Percentiles rank a stretch among this genome's conserved stretches.
phyloP scores from a whole-genome alignment of 2,888 invertebrate species.

The Kryphioiulus occultus region DNA sequence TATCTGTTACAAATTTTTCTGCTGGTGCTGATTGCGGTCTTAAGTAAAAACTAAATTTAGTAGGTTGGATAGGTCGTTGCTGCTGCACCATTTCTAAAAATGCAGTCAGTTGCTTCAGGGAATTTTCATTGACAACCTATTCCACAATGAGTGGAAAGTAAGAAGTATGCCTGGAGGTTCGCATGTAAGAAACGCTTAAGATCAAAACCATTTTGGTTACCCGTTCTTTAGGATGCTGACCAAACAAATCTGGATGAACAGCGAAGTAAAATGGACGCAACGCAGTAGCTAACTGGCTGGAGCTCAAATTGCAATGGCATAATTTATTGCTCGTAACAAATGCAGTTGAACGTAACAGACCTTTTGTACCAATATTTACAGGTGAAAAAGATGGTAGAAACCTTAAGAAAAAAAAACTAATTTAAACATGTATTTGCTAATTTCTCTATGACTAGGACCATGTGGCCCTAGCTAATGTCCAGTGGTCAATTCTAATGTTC shows the following conservation, averaged over 20 bases:
- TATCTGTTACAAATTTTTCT: not conserved
- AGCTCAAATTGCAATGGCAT: slow-evolving; percentile 66
- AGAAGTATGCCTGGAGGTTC: not conserved
- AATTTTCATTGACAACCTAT: slow-evolving; percentile 87
- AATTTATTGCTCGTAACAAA: not conserved
- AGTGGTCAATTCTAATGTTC: too few species aligned
- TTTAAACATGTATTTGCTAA: not conserved
- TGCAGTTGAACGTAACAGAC: not conserved
- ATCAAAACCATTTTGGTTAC: slow-evolving; percentile 65
- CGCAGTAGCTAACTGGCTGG: slow-evolving; percentile 87
- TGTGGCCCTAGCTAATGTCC: too few species aligned
- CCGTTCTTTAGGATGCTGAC: slow-evolving; percentile 86
- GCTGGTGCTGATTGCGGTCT: slow-evolving; percentile 61
- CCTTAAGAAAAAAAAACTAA: not conserved
- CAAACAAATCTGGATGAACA: slow-evolving; percentile 95
- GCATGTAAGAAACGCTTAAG: not conserved
- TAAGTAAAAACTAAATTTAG: slow-evolving; percentile 81
- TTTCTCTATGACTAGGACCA: too few species aligned
- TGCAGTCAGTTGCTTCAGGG: slow-evolving; percentile 85
- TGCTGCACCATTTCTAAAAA: slow-evolving; percentile 77
- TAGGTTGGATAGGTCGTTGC: slow-evolving; percentile 69
- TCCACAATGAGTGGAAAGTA: not conserved
- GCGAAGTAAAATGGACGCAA: slow-evolving; percentile 92
- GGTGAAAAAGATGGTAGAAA: not conserved
- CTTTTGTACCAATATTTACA: not conserved